These are phyloP conservation scores for Metacarcinus magister DNA, from an alignment of 2,888 invertebrate genomes.

Conservation along the genomic window DNA sequence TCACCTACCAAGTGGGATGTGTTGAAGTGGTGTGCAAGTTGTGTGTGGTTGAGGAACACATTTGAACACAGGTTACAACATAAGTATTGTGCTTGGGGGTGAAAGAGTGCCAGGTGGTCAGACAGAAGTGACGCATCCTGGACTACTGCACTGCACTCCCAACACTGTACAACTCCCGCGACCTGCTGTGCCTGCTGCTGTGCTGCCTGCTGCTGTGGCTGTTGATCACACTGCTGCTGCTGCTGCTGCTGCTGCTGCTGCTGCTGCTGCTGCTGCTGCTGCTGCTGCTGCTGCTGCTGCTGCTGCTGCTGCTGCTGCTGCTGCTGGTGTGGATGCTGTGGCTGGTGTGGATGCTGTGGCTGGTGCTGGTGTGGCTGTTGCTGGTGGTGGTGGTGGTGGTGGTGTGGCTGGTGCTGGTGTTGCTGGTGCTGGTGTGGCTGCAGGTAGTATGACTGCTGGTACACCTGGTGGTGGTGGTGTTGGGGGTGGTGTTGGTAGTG, in stretches of 20 bases:
- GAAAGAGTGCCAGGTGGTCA: slow-evolving; percentile 77
- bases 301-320: neutral
- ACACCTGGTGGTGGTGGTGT: neutral
- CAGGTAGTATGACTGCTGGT: neutral
- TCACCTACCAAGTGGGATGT: slow-evolving; percentile 69
- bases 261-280: slow-evolving; percentile 40
- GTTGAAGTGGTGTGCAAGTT: slow-evolving; percentile 68
- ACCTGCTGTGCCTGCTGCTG: neutral
- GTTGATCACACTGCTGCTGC: slow-evolving; percentile 13
- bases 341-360: neutral
- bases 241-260: slow-evolving; percentile 56
- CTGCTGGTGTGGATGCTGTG: neutral
- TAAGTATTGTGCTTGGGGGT: slow-evolving; percentile 58
- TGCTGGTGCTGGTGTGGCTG: slow-evolving; percentile 49
- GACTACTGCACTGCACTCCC: slow-evolving; percentile 73
- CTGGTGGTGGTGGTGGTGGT: neutral
- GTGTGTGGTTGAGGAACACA: slow-evolving; percentile 70
- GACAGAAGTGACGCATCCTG: slow-evolving; percentile 75
- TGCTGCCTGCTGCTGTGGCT: neutral
- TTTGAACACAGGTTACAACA: slow-evolving; percentile 68
- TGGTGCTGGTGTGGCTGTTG: neutral
- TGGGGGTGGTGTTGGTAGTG: slow-evolving; percentile 26
- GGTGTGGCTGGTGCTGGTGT: neutral
- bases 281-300: neutral
- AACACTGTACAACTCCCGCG: slow-evolving; percentile 60